phyloP scores from a whole-genome alignment of 2,888 invertebrate species.

The Eupelmus urozonus region DNA sequence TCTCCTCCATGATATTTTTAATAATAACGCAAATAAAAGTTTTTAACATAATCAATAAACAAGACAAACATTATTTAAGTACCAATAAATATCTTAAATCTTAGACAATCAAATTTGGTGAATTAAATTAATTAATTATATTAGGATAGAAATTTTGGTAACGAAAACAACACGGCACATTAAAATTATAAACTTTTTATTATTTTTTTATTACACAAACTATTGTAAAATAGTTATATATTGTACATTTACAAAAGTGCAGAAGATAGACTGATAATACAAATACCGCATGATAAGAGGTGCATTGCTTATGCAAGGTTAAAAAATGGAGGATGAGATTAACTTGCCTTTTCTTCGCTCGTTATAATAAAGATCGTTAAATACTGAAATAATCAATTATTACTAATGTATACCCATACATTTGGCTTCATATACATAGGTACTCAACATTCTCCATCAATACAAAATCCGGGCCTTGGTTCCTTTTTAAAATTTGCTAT shows the following conservation, averaged over 20 bases:
- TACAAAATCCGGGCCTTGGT: conserved; percentile 9
- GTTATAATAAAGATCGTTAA: conserved; percentile 28
- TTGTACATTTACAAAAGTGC: conserved; percentile 68
- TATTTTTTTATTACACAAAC: conserved; percentile 70
- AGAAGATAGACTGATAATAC: conserved; percentile 51
- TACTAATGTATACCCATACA: conserved; percentile 28
- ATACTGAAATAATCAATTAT: conserved; percentile 44
- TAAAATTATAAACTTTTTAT: conserved; percentile 39
- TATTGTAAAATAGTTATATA: conserved; percentile 73
- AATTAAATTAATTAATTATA: too few relatives aligned
- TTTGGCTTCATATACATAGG: conserved; percentile 41
- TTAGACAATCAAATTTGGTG: too few relatives aligned
- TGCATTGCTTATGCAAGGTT: conserved; percentile 1
- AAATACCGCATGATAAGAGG: conserved; percentile 33
- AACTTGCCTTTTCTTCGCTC: background rate
- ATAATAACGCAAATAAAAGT: too few relatives aligned
- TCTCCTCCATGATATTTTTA: too few relatives aligned
- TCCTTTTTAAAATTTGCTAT: background rate
- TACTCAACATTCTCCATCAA: conserved; percentile 4
- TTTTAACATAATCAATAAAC: too few relatives aligned
- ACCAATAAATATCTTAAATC: too few relatives aligned
- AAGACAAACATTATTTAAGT: too few relatives aligned
- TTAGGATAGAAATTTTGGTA: too few relatives aligned
- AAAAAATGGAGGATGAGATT: conserved; percentile 39
- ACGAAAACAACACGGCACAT: too few relatives aligned